Evolutionary conservation across 64 coral and sea anemone genomes (phyloP).

Genomic region (Montipora capricornis): DNA sequence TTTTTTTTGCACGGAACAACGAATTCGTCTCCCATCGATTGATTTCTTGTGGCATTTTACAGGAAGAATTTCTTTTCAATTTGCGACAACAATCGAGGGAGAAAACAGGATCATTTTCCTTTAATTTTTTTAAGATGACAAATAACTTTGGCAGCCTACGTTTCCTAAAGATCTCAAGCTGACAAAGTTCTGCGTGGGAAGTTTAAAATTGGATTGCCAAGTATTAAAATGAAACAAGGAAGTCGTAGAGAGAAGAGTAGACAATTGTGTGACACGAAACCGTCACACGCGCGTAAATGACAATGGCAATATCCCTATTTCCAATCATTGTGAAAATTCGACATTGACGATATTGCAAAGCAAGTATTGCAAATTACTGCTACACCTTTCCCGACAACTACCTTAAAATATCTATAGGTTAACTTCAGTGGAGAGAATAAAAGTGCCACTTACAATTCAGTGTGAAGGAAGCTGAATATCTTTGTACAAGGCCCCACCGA

Average conservation of each 20-base stretch:
- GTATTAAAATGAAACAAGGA: neutral
- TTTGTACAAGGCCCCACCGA: no score
- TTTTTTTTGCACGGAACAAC: no score
- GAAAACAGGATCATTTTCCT: neutral
- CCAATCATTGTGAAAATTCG: neutral
- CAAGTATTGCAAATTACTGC: neutral
- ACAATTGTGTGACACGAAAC: neutral
- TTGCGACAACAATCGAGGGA: neutral
- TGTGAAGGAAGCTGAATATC: no score
- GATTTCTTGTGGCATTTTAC: no score
- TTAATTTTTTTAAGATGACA: neutral
- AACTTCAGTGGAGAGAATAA: no score
- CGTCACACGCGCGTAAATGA: neutral
- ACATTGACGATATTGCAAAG: neutral
- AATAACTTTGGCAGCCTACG: neutral
- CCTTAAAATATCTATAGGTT: no score
- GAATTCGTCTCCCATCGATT: no score
- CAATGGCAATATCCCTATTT: neutral
- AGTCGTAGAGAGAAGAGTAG: neutral
- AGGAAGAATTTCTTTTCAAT: neutral
- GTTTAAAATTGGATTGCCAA: neutral
- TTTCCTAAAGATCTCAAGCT: neutral
- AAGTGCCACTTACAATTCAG: no score
- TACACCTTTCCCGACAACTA: no score
- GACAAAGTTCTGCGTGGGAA: no score